These are phyloP conservation scores for Lerema accius DNA, from an alignment of 1,140 invertebrate genomes.

Conservation along the genomic window DNA sequence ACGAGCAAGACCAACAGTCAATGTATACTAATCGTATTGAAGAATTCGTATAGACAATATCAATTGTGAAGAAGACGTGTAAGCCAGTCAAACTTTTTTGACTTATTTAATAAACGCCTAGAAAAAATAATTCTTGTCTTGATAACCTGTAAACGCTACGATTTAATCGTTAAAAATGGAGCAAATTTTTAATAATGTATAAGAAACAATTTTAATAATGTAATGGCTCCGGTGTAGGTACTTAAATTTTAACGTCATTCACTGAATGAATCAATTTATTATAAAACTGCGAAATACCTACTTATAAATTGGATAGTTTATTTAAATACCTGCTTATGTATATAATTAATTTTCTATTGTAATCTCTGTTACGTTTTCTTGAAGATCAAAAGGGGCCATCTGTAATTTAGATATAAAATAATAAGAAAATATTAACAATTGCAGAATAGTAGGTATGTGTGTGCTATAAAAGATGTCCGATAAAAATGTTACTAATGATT, in stretches of 20 bases:
- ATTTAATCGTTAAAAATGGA: constrained; percentile 35
- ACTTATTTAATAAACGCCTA: constrained; percentile 11
- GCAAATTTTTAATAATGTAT: constrained; percentile 30
- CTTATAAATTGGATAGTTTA: neutral
- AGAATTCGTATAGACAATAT: constrained; percentile 37
- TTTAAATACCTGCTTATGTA: neutral
- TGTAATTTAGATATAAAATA: neutral
- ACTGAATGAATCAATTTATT: too few relatives aligned
- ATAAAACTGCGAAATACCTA: too few relatives aligned
- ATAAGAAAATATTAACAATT: too few relatives aligned
- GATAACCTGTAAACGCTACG: constrained; percentile 23
- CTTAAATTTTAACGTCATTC: neutral
- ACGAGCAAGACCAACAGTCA: constrained; percentile 29
- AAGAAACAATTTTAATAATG: neutral
- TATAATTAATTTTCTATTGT: neutral
- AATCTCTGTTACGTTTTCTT: neutral
- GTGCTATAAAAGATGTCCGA: too few relatives aligned
- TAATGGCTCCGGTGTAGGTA: neutral
- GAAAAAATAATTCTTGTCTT: constrained; percentile 6
- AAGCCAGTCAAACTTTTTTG: constrained; percentile 24
- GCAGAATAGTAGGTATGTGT: too few relatives aligned
- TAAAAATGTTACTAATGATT: too few relatives aligned
- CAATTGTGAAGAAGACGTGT: constrained; percentile 19
- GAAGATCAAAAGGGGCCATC: neutral
- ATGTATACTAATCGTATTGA: constrained; percentile 36